Base-by-base conservation (phyloP, 2,113 vertebrate species). In the Larimichthys polyactis region DNA sequence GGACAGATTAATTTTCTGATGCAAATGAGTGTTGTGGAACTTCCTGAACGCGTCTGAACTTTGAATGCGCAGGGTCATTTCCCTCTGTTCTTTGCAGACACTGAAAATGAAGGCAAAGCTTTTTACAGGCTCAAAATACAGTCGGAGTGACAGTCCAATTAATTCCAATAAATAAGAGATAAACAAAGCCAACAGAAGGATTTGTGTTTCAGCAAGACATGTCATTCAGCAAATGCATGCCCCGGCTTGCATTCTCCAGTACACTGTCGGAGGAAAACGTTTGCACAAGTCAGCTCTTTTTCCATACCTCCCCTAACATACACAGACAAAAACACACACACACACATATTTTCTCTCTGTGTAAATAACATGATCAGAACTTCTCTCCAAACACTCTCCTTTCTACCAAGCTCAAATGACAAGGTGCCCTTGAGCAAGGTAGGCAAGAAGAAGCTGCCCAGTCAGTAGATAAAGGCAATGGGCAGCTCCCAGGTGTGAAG, bases 401-500 rank as follows among this genome's bases (percentile, higher is more conserved):
- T 20, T 64, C 24, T 44, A 17, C 40, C 14, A 19, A 64, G 20
- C 29, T 49, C n/a, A 14, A 14, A 22, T 40, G 36, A 54, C 59
- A 71, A 70, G 32, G 54, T 76, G 67, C 78, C 78, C 78, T 81
- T 85, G 67, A 76, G 83, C 83, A 71, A 78, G 52, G 67, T 66
- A 72, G 54, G 54, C n/a, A 51, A 19, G n/a, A 62, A 40, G 57
- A 70, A 57, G 62, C 17, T 58, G 75, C 67, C 79, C 73, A 43
- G 55, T 73, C 59, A 64, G 76, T 20, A 15, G 71, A 46, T 72
- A 59, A 54, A 19, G 40, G 58, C 22, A 3, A 20, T 24, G 54
- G 29, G 49, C 66, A 60, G 77, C 49, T 84, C 51, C 78, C 87
- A 84, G 83, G 83, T 87, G 87, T 78, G 71, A 66, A 17, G 52